Conservation (phyloP, 2,797 vertebrate genomes). For the Hippopotamyrus pictus region DNA sequence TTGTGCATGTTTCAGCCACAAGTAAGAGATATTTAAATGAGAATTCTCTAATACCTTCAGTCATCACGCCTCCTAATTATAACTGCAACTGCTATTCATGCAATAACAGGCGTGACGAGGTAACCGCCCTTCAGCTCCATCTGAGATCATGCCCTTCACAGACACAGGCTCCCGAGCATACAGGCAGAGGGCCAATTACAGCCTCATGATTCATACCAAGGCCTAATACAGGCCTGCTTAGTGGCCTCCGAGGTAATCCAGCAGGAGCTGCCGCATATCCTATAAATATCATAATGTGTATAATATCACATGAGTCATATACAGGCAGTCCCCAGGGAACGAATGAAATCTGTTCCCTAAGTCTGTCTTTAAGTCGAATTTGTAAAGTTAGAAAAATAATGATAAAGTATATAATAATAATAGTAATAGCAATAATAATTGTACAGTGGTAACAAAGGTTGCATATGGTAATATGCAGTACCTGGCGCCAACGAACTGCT, state of each 20-base stretch:
- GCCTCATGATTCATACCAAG: neutral
- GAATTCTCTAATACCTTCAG: neutral
- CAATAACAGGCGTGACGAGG: neutral
- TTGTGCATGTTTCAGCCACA: neutral
- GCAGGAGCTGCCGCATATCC: neutral
- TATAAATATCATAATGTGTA: neutral
- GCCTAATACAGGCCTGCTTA: neutral
- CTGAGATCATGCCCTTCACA: neutral
- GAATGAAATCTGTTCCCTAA: neutral
- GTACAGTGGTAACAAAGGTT: neutral
- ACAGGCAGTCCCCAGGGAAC: neutral
- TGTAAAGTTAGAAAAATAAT: neutral
- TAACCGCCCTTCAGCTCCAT: neutral
- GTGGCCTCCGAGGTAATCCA: neutral
- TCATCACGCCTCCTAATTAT: conserved; percentile 19
- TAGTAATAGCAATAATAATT: neutral
- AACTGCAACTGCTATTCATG: neutral
- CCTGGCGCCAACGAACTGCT: neutral
- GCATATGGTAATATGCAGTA: neutral
- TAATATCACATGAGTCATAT: neutral
- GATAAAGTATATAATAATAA: neutral
- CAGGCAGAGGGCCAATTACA: conserved; percentile 14
- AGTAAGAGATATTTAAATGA: neutral
- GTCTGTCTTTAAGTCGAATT: neutral
- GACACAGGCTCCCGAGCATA: neutral